Evolutionary conservation across 2,888 invertebrate species (phyloP).

Genomic region (Netelia virgata): DNA sequence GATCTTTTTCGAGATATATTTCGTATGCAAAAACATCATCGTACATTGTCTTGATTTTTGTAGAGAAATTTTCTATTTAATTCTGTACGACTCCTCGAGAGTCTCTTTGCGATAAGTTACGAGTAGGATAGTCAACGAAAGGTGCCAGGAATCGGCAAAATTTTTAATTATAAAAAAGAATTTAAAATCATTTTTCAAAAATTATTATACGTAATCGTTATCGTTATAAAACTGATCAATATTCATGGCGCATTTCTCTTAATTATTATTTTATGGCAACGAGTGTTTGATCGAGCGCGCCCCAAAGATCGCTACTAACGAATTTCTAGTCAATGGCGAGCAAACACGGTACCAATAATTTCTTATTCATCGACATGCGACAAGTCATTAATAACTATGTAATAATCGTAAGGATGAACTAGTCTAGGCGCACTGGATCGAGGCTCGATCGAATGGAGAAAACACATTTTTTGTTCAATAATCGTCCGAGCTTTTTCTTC

Average conservation of each 20-base stretch:
- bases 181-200: constrained; percentile 7
- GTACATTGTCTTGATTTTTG: constrained; percentile 31
- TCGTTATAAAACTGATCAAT: background rate
- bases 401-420: constrained; percentile 27
- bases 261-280: constrained; percentile 7
- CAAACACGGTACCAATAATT: constrained; percentile 39
- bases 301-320: constrained; percentile 22
- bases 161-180: constrained; percentile 20
- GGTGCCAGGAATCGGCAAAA: constrained; percentile 28
- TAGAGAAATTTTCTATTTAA: constrained; percentile 45
- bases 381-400: constrained; percentile 36
- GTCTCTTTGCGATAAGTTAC: constrained; percentile 37
- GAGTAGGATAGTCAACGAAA: constrained; percentile 36
- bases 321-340: constrained; percentile 59
- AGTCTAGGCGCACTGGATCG: constrained; percentile 43
- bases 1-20: constrained; percentile 32
- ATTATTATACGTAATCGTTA: background rate
- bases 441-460: constrained; percentile 39
- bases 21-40: constrained; percentile 11
- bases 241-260: background rate
- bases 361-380: constrained; percentile 41
- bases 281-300: constrained; percentile 20
- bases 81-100: constrained; percentile 33
- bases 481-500: constrained; percentile 72
- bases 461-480: constrained; percentile 1